phyloP scores from a whole-genome alignment of 2,797 vertebrate species.

The Agapornis canus region DNA sequence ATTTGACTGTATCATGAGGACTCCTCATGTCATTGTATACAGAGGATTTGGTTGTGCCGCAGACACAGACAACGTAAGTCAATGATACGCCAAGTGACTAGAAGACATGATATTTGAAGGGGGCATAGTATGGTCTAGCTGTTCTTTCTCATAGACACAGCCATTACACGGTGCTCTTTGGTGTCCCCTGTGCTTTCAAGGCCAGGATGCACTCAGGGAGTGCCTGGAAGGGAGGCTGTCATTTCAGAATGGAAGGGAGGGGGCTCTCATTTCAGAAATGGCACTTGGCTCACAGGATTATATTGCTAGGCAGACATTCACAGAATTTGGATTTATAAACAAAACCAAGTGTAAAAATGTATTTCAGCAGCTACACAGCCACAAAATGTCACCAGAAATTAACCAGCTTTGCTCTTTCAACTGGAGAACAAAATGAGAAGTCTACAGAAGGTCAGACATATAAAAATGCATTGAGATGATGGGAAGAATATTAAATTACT shows the following conservation, averaged over 20 bases:
- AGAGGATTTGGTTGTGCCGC: not conserved
- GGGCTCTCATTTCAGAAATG: not conserved
- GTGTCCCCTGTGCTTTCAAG: not conserved
- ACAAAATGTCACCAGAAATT: slow-evolving; percentile 60
- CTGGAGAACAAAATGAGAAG: slow-evolving; percentile 52
- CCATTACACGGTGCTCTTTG: not conserved
- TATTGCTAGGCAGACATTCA: not conserved
- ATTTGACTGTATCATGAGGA: not conserved
- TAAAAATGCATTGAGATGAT: slow-evolving; percentile 68
- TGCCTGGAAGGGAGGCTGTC: not conserved
- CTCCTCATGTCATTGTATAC: not conserved
- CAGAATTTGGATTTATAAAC: slow-evolving; percentile 48
- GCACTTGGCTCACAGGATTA: not conserved
- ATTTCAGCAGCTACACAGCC: not conserved
- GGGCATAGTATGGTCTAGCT: not conserved
- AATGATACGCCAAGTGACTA: fast-evolving
- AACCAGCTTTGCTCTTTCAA: slow-evolving; percentile 56
- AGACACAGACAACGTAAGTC: not conserved
- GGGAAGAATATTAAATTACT: slow-evolving; percentile 53
- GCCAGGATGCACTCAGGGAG: not conserved
- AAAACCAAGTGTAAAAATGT: not conserved
- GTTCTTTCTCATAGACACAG: not conserved
- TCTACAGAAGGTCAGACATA: slow-evolving; percentile 66
- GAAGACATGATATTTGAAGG: not conserved
- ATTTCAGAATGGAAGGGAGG: not conserved